These are phyloP conservation scores for Cordylochernes scorpioides DNA, from an alignment of 2,888 invertebrate genomes.

Conservation along the genomic window DNA sequence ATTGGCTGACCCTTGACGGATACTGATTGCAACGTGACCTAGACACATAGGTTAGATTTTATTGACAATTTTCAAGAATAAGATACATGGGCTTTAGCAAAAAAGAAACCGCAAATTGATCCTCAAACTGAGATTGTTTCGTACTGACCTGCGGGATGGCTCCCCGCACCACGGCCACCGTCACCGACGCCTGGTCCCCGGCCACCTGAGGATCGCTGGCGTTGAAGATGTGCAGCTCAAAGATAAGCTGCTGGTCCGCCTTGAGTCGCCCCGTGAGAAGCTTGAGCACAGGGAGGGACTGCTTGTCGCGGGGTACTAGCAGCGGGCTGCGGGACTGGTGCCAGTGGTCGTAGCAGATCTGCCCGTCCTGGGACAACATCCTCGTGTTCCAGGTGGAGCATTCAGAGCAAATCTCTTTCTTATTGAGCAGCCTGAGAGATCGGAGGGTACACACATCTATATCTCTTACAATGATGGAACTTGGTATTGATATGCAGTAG, in stretches of 20 bases:
- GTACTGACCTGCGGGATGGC: slow-evolving; percentile 12
- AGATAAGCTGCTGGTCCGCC: slow-evolving; percentile 9
- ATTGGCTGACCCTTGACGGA: slow-evolving; percentile 3
- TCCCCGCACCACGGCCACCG: slow-evolving; percentile 9
- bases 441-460: no score
- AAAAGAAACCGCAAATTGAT: background rate
- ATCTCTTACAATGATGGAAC: no score
- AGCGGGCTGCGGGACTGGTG: slow-evolving; percentile 5
- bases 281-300: slow-evolving; percentile 3
- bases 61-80: background rate
- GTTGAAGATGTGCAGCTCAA: slow-evolving; percentile 14
- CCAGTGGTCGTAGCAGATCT: slow-evolving; percentile 8
- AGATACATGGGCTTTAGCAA: background rate
- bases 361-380: slow-evolving; percentile 3
- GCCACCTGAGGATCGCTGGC: slow-evolving; percentile 8
- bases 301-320: slow-evolving; percentile 4
- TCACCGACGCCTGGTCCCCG: slow-evolving; percentile 9
- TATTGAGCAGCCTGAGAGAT: no score
- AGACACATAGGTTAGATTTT: background rate
- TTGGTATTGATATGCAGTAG: no score
- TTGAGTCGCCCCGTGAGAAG: slow-evolving; percentile 8
- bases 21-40: slow-evolving; percentile 8
- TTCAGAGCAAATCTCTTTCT: no score
- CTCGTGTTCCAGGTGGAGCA: background rate
- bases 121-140: slow-evolving; percentile 1